Evolutionary conservation across 2,888 invertebrate species (phyloP), one percentile per base, ranked within the genome.

Genomic region (Chydorus sphaericus): DNA sequence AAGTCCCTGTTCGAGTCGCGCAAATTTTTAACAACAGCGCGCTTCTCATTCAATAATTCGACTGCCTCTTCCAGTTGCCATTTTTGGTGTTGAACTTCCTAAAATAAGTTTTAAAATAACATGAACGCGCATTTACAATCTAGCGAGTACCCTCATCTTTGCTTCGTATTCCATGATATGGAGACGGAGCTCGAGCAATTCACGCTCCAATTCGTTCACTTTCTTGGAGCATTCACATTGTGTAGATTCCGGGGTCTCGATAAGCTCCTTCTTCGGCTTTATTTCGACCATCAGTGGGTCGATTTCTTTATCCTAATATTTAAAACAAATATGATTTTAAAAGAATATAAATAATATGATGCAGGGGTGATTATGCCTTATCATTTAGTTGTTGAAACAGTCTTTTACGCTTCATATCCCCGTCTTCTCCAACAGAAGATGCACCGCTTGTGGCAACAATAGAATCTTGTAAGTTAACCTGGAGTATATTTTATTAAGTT

Each of bases 201-300:
- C 89, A 62, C 85, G 86, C 69, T 94, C 93, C 66, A 90, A 86
- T 65, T 89, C 88, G 56, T 85, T 85, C 61, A 91, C 80, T 76
- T 93, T 96, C 70, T 88, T 90, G 68, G 87, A 88, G 62, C 86
- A 86, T 66, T 96, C 94, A 59, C 80, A 77, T 70, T 94, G 92
- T 61, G 81, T 83, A 3, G 82, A 77, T 71, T 97, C 96, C 61
- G 97, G 77, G 59, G 87, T 85, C 65, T 85, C 69, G 61, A 80
- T 76, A 60, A 78, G 66, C 66, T 91, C 91, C 68, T 98, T 97
- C 69, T 97, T 96, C 67, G 97, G 96, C 72, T 92, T 76, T 77
- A 97, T 88, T 74, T 99, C 97, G 63, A 97, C 94, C 72, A 96
- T 94, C 62, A 94, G 93, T 68, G 93, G 92, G 72, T 96, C 97